A percentile compares a stretch with the other conserved stretches of the same genome.
phyloP scores from a whole-genome alignment of 1,140 invertebrate species.

The Bombus difficillimus region DNA sequence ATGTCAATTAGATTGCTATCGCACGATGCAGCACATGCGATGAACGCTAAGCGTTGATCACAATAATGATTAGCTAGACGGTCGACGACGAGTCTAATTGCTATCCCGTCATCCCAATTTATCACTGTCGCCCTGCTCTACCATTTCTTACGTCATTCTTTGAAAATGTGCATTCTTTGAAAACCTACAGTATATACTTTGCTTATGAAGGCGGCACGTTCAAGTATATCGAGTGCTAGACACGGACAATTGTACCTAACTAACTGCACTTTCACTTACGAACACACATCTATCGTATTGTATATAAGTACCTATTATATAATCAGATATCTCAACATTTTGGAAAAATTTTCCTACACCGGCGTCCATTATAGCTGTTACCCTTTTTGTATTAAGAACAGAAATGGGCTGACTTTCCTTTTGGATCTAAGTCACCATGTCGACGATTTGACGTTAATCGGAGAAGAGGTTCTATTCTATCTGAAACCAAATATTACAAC shows the following conservation, averaged over 20 bases:
- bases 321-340: too few species aligned
- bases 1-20: constrained; percentile 57
- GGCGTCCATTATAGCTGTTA: too few species aligned
- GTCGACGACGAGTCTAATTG: constrained; percentile 21
- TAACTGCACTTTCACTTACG: too few species aligned
- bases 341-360: too few species aligned
- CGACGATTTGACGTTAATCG: background rate
- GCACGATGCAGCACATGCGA: background rate
- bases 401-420: background rate
- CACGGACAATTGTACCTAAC: too few species aligned
- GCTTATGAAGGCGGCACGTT: background rate
- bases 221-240: too few species aligned
- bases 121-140: background rate
- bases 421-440: too few species aligned
- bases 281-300: too few species aligned
- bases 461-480: background rate
- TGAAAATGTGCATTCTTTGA: background rate
- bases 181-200: background rate
- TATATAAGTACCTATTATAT: too few species aligned
- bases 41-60: constrained; percentile 9
- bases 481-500: background rate
- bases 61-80: constrained; percentile 29
- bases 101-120: constrained; percentile 12
- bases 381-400: background rate
- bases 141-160: background rate